Base-by-base conservation (phyloP, 2,797 vertebrate genomes). In the Microchirus variegatus region DNA sequence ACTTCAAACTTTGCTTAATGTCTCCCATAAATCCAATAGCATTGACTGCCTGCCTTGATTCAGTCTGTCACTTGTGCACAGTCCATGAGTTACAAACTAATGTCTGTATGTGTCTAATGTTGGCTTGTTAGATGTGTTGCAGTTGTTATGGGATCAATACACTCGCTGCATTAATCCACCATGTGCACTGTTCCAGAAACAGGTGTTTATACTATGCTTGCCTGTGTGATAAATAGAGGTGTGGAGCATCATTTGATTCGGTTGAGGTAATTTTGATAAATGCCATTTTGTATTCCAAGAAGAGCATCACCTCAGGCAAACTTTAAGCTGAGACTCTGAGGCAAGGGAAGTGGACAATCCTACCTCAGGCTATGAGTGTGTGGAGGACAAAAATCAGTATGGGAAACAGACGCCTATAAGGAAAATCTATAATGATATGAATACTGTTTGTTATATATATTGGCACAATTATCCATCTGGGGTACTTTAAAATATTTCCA, bases 1-100 rank as follows among this genome's bases (percentile, higher is more conserved):
- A 75, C 55, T 70, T 81, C 70, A 85, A 84, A 78, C 68, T 77
- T 84, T 79, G 68, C 77, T 61, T 81, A 87, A 89, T 82, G 82
- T 74, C 70, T 76, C 70, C 51, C 55, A 75, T 75, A 75, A 83
- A 86, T 81, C 72, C 78, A 77, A 72, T 70, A 63, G 47, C 80
- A 79, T 43, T 77, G 83, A 89, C 73, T 62, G 70, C 70, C 50
- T 74, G 75, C 66, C 50, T 59, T 19, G 44, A 45, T 64, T 73
- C 66, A 53, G 70, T 51, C 58, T 50, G 74, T 81, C 88, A 78
- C 63, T 81, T 58, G 76, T 71, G 70, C 74, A 78, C 60, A 52
- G 59, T 59, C 53, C 80, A 82, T 57, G 55, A 76, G 53, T 76
- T 65, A 44, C 73, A 70, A 75, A 77, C 63, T 70, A 83, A 82